Evolutionary conservation across 1,140 invertebrate genomes (phyloP), one percentile per base, ranked within the genome.

Genomic region (Rhagoletis pomonella): DNA sequence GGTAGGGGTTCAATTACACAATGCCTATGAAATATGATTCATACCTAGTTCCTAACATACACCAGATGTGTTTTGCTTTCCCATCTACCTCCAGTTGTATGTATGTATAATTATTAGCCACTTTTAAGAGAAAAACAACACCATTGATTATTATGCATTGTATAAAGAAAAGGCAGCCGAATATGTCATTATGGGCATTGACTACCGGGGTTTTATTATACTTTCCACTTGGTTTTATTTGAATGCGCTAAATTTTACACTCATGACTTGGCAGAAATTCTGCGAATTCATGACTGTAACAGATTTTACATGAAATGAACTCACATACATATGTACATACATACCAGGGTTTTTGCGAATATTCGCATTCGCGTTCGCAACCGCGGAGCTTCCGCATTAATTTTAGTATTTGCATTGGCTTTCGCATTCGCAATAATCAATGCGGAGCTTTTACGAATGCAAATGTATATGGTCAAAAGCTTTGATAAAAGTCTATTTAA

Each of bases 11-110:
- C 73, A 10, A 3, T 81, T 81, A 58, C 17, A 81, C 47, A 81
- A 58, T 81, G 55, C 73, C 9, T 81, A 6, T 81, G 73, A 81
- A 81, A 81, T 81, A 81, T 81, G 73, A 81, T 29, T 4, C 73
- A 81, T 14, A 58, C 19, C 9, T 10, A 4, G 47, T 47, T 55
- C 19, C 73, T 55, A n/a, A 14, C 29, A 9, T 19, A 55, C 47
- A 58, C 73, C 73, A 81, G 73, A n/a, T 81, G 73, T 81, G 73
- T 81, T 50, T 81, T 58, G 9, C 6, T 2, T 4, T 69, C 42
- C n/a, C 29, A 55, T 14, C n/a, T 19, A 55, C 73, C 9, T 81
- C 4, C 47, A 81, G 47, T 29, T 29, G 29, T 29, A 29, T 29
- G 29, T 29, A 19, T 42, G 55, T 81, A 12, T 3, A 73, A 73